A percentile compares a stretch with the other conserved stretches of the same genome.
phyloP scores from a whole-genome alignment of 2,797 vertebrate genomes.

The Lagocephalus sceleratus region DNA sequence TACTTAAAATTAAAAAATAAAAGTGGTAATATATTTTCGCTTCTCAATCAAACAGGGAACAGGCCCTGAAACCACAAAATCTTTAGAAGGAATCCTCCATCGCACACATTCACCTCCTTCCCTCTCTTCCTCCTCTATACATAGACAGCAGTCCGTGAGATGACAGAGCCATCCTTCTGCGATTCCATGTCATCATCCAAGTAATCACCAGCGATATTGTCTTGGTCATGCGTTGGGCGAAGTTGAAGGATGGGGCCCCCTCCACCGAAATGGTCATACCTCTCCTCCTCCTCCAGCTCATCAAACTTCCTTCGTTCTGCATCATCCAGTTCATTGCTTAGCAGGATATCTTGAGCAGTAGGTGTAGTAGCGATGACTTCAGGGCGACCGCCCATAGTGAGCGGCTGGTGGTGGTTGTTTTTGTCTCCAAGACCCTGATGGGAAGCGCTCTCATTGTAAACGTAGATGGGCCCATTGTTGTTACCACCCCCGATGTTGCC shows the following conservation, averaged over 20 bases:
- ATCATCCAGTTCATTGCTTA: slow-evolving; percentile 77
- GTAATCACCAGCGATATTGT: slow-evolving; percentile 65
- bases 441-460: slow-evolving; percentile 70
- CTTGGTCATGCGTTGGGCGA: slow-evolving; percentile 62
- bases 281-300: slow-evolving; percentile 78
- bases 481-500: slow-evolving; percentile 59
- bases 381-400: slow-evolving; percentile 65
- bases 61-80: slow-evolving; percentile 46
- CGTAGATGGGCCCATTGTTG: slow-evolving; percentile 78
- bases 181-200: slow-evolving; percentile 89
- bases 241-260: slow-evolving; percentile 81
- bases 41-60: slow-evolving; percentile 31
- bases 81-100: slow-evolving; percentile 45
- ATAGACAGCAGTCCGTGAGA: slow-evolving; percentile 89
- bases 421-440: slow-evolving; percentile 70
- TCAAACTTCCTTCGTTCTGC: slow-evolving; percentile 80
- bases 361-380: slow-evolving; percentile 58
- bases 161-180: slow-evolving; percentile 87
- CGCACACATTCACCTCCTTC: slow-evolving; percentile 1
- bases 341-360: slow-evolving; percentile 78
- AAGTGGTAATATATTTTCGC: slow-evolving; percentile 56
- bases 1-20: slow-evolving; percentile 69
- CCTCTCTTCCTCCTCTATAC: slow-evolving; percentile 70
- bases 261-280: slow-evolving; percentile 74
- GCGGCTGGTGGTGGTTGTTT: slow-evolving; percentile 72